These are phyloP conservation scores for Latrodectus hesperus DNA, from an alignment of 2,888 invertebrate genomes.

Conservation along the genomic window DNA sequence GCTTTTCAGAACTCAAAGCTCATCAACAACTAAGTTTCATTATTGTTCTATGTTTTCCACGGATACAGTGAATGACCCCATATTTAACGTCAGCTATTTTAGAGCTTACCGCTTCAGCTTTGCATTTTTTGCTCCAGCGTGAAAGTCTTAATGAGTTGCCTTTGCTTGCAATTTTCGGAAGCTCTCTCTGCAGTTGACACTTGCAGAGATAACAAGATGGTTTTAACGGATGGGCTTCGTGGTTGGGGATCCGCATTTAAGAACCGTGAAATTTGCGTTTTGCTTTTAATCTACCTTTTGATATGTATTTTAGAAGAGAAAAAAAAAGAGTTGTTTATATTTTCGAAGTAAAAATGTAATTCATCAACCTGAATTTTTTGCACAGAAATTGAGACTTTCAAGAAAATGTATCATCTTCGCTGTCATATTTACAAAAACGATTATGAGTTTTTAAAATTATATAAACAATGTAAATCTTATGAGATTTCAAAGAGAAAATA, in stretches of 20 bases:
- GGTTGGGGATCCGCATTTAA: slow-evolving; percentile 15
- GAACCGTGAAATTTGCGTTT: slow-evolving; percentile 18
- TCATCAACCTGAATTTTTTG: too few relatives aligned
- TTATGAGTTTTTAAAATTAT: too few relatives aligned
- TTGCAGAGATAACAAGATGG: slow-evolving; percentile 45
- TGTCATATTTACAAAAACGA: too few relatives aligned
- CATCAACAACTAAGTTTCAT: slow-evolving; percentile 5
- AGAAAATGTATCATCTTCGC: too few relatives aligned
- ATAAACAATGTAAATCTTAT: too few relatives aligned
- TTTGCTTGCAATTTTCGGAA: slow-evolving; percentile 16
- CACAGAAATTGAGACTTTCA: too few relatives aligned
- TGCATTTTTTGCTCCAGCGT: neutral
- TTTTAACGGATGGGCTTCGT: slow-evolving; percentile 26
- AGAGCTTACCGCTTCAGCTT: neutral
- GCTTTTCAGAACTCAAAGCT: slow-evolving; percentile 1
- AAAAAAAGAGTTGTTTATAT: slow-evolving; percentile 1
- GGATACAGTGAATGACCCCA: slow-evolving; percentile 37
- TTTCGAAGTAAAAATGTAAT: too few relatives aligned
- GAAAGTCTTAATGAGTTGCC: slow-evolving; percentile 41
- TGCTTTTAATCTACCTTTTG: slow-evolving; percentile 10
- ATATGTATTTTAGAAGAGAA: slow-evolving; percentile 8
- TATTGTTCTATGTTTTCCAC: neutral
- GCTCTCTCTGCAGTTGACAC: slow-evolving; percentile 19
- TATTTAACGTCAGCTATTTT: slow-evolving; percentile 53
- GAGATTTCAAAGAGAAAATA: too few relatives aligned